Evolutionary conservation across 2,888 invertebrate genomes (phyloP).

Genomic region (Holacanthella duospinosa): DNA sequence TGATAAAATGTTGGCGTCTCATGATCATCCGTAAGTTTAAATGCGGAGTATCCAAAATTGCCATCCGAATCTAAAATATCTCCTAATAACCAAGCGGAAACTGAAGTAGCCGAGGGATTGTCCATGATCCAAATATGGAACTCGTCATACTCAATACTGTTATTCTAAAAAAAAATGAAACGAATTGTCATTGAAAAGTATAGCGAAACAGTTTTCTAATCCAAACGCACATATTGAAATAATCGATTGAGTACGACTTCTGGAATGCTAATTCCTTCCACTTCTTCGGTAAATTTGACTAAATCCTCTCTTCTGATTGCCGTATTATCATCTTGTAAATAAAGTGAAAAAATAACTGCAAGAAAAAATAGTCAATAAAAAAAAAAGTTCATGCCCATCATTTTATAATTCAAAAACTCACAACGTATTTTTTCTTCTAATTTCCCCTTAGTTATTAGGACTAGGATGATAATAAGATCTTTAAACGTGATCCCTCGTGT

Average conservation of each 20-base stretch:
- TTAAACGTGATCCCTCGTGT: constrained; percentile 68
- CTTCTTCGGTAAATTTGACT: constrained; percentile 45
- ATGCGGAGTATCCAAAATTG: constrained; percentile 41
- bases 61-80: constrained; percentile 44
- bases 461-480: constrained; percentile 73
- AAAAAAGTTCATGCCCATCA: not conserved
- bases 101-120: constrained; percentile 58
- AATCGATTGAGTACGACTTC: constrained; percentile 31
- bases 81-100: constrained; percentile 70
- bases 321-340: constrained; percentile 62
- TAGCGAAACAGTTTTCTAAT: not conserved
- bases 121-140: constrained; percentile 68
- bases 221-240: constrained; percentile 44
- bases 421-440: constrained; percentile 69
- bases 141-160: constrained; percentile 44
- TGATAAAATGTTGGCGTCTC: constrained; percentile 85
- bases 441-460: constrained; percentile 71
- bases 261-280: constrained; percentile 38
- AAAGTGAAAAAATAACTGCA: constrained; percentile 73
- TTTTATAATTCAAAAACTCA: constrained; percentile 45
- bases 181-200: constrained; percentile 4
- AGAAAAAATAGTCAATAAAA: constrained; percentile 25
- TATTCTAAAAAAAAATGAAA: constrained; percentile 17
- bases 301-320: constrained; percentile 66
- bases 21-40: constrained; percentile 65